Base-by-base conservation (phyloP, 2,113 vertebrate genomes). In the Cottus gobio region DNA sequence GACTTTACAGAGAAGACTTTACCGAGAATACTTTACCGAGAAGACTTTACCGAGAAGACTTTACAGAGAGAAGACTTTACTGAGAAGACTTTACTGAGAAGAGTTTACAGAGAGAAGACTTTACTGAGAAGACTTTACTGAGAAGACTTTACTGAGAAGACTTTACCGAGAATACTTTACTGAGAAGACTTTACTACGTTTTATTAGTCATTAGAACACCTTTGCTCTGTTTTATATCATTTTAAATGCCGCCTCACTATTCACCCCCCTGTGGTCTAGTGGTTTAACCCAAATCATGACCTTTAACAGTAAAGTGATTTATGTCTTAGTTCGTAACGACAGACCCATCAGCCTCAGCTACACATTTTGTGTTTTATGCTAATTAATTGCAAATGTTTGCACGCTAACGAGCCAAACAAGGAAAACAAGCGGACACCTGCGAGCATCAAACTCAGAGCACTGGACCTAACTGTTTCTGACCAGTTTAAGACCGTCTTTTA, bases 291-390 rank as follows among this genome's bases (percentile, higher is more conserved):
- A 84, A 36, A 65, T 48, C 5, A 9, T 75, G 75, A 60, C 56
- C 66, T 72, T 75, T 66, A 36, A 79, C 80, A 69, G 48, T 72
- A n/a, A n/a, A n/a, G n/a, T n/a, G n/a, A n/a, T n/a, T n/a, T n/a
- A n/a, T n/a, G n/a, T n/a, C n/a, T n/a, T n/a, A n/a, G n/a, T n/a
- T n/a, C n/a, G n/a, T 18, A 3, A 30, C 7, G 26, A 7, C 13
- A 16, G 28, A 5, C 44, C 44, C 15, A 57, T 15, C 2, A 22
- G 11, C 24, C 54, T 57, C 52, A 54, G n/a, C n/a, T 57, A 11
- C 28, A 57, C 26, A 15, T 57, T 57, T 57, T 34, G 7, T 61
- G 3, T 62, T 37, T 36, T 34, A 20, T n/a, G 60, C 20, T 62
- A 22, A 62, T n/a, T 37, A 13, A 37, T 6, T 37, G 31, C 22